phyloP scores from a whole-genome alignment of 2,113 vertebrate species.

The Eudyptes chrysolophus region DNA sequence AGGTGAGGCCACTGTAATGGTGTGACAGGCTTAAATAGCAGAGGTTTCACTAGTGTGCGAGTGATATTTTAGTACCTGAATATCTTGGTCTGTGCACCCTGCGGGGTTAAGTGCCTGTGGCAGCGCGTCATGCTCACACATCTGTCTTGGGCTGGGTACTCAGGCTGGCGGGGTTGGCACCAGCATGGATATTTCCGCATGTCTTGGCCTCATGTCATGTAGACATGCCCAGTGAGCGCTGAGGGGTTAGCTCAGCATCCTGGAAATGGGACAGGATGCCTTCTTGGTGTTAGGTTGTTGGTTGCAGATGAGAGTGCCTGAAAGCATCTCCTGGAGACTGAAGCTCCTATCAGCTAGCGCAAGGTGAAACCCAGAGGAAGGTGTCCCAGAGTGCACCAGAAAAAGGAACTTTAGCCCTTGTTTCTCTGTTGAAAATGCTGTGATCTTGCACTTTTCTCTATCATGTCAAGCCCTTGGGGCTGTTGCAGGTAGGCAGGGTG shows the following conservation, averaged over 20 bases:
- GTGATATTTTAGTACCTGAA: fast-evolving
- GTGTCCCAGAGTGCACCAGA: fast-evolving
- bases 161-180: background rate
- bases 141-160: background rate
- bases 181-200: fast-evolving
- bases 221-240: background rate
- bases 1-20: background rate
- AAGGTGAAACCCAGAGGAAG: background rate
- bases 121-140: background rate
- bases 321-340: background rate
- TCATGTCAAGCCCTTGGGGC: background rate
- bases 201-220: background rate
- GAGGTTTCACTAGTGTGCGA: fast-evolving
- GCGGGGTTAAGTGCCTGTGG: background rate
- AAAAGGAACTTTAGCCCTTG: background rate
- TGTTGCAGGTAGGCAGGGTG: background rate
- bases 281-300: background rate
- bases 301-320: background rate
- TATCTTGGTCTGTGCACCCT: fast-evolving
- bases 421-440: background rate
- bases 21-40: background rate
- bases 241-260: background rate
- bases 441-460: background rate
- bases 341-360: fast-evolving
- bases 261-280: background rate